Conservation (phyloP, 2,888 invertebrate species). For the Drosophila affinis region DNA sequence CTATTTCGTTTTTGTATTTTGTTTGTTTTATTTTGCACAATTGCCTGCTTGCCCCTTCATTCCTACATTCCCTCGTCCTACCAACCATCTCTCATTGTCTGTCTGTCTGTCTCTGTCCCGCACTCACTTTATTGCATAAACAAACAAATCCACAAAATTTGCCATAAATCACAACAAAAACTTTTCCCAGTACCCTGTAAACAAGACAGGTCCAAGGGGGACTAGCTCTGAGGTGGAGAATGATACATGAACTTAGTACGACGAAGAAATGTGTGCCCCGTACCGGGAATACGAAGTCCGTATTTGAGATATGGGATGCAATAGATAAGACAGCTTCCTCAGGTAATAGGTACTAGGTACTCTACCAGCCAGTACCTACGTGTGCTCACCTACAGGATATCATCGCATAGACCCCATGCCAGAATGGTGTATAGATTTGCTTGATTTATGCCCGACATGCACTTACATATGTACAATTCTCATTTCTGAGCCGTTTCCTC, state of each 20-base stretch:
- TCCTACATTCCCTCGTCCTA: background rate
- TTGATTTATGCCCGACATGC: slow-evolving; percentile 19
- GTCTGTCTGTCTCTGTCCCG: slow-evolving; percentile 13
- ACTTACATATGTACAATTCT: slow-evolving; percentile 14
- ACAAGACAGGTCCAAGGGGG: slow-evolving; percentile 9
- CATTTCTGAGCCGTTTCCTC: slow-evolving; percentile 12
- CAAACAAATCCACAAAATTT: slow-evolving; percentile 63
- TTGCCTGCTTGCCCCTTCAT: background rate
- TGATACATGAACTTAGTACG: background rate
- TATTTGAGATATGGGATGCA: background rate
- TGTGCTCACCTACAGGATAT: background rate
- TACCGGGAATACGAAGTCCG: background rate
- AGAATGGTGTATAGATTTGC: background rate
- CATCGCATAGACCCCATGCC: background rate
- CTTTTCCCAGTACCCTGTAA: slow-evolving; percentile 43
- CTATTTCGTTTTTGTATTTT: slow-evolving; percentile 1
- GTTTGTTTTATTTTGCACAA: slow-evolving; percentile 42
- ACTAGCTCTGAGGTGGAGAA: background rate
- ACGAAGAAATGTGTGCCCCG: background rate
- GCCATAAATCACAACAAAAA: slow-evolving; percentile 65
- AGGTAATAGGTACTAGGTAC: too few relatives aligned
- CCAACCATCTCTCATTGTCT: background rate
- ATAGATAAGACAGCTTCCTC: background rate
- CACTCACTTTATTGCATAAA: slow-evolving; percentile 66
- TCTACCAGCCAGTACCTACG: background rate